These are phyloP conservation scores for Torymus aiolomorphi DNA, from an alignment of 2,888 invertebrate species.

Conservation along the genomic window DNA sequence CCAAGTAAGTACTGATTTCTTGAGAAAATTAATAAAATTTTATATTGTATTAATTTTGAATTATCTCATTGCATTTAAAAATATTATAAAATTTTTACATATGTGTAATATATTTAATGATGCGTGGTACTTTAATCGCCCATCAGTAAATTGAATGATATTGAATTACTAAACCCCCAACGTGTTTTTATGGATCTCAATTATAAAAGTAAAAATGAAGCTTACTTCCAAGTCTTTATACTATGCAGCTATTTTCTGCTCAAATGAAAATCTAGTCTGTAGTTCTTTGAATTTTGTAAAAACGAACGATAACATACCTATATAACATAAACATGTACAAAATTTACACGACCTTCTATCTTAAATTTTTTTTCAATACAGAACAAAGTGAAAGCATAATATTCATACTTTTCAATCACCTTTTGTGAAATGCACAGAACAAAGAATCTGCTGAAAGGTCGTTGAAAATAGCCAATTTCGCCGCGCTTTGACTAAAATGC, in stretches of 20 bases:
- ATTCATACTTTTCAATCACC: constrained; percentile 23
- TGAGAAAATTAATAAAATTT: too few species aligned
- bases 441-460: constrained; percentile 12
- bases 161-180: too few species aligned
- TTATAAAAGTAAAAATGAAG: too few species aligned
- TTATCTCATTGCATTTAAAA: too few species aligned
- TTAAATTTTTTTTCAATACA: constrained; percentile 17
- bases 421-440: constrained; percentile 1
- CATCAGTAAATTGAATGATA: too few species aligned
- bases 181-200: too few species aligned
- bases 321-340: constrained; percentile 15
- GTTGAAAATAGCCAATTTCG: constrained; percentile 28
- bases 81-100: too few species aligned
- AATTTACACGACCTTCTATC: constrained; percentile 12
- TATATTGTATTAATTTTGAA: too few species aligned
- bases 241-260: too few species aligned
- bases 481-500: constrained; percentile 27
- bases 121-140: too few species aligned
- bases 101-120: too few species aligned
- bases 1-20: constrained; percentile 83
- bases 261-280: background rate
- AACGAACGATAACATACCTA: background rate
- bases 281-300: background rate
- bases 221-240: too few species aligned
- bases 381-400: constrained; percentile 1